A percentile compares a stretch with the other conserved stretches of the same genome.
phyloP scores from a whole-genome alignment of 2,113 vertebrate genomes.

The Zootoca vivipara region DNA sequence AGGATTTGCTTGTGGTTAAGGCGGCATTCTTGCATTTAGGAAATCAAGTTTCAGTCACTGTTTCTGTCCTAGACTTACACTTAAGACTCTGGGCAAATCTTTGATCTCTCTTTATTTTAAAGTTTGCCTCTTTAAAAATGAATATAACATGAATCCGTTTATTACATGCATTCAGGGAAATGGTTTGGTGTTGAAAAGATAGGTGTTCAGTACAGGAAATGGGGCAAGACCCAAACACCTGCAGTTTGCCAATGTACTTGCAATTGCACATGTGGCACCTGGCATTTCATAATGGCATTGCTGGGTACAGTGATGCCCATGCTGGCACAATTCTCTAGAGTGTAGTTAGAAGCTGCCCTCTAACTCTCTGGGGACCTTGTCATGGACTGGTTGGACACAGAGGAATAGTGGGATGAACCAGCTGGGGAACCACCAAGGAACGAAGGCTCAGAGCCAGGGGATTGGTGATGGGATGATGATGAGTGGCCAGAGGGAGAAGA shows the following conservation, averaged over 20 bases:
- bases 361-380: background rate
- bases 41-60: background rate
- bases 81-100: fast-evolving
- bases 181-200: background rate
- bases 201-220: background rate
- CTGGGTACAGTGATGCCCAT: background rate
- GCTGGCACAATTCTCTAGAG: background rate
- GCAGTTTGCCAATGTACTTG: background rate
- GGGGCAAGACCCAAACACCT: background rate
- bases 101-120: background rate
- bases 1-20: background rate
- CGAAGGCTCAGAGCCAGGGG: too few relatives aligned
- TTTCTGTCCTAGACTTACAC: background rate
- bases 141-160: background rate
- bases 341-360: background rate
- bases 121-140: background rate
- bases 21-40: constrained; percentile 5
- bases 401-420: too few relatives aligned
- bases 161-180: background rate
- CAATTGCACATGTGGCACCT: background rate
- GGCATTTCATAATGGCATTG: background rate
- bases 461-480: too few relatives aligned
- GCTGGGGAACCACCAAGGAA: too few relatives aligned
- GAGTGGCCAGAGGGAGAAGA: too few relatives aligned
- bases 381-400: too few relatives aligned